Evolutionary conservation across 2,113 vertebrate species (phyloP), one percentile per base, ranked within the genome.

Genomic region (Taxidea taxus): DNA sequence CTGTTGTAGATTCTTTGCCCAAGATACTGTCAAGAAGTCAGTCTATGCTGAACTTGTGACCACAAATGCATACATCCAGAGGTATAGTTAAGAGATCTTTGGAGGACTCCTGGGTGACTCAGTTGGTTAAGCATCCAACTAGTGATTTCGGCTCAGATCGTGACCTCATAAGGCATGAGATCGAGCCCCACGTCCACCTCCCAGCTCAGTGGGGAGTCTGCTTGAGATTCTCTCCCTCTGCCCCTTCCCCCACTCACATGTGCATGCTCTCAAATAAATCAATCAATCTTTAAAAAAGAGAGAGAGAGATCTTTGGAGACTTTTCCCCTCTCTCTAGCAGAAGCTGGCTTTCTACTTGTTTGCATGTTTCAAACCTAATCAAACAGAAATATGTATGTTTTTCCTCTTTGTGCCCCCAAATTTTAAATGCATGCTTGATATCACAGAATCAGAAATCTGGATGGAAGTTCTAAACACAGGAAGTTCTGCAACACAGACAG

Each of bases 371-470:
- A 66, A 84, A 15, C 39, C 60, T 87, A 95, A 91, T 62, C 68
- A 87, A 60, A 77, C 21, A 77, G 34, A 91, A 94, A 90, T 66
- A 42, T 6, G 60, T 25, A 62, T 16, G 37, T 87, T 91, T 97
- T 95, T 80, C 51, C 9, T 90, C 92, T 68, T 85, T 6, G 21
- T 95, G 29, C 4, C 23, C 51, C 34, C 62, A 60, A 78, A 85
- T 70, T 89, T 78, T 47, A 84, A 94, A 70, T 64, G 6, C 34
- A 88, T 49, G 62, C 74, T 96, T 83, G 85, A 82, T 60, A 93
- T 82, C n/a, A 90, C 27, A 81, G 68, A 97, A 44, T 54, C 47
- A 93, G 42, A 95, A 15, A 87, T 54, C 15, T 70, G 34, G 72
- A 70, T 75, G 47, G 60, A 23, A 70, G 23, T 54, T 70, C 37